Evolutionary conservation across 2,888 invertebrate species (phyloP).

Genomic region (Mythimna ferrago): DNA sequence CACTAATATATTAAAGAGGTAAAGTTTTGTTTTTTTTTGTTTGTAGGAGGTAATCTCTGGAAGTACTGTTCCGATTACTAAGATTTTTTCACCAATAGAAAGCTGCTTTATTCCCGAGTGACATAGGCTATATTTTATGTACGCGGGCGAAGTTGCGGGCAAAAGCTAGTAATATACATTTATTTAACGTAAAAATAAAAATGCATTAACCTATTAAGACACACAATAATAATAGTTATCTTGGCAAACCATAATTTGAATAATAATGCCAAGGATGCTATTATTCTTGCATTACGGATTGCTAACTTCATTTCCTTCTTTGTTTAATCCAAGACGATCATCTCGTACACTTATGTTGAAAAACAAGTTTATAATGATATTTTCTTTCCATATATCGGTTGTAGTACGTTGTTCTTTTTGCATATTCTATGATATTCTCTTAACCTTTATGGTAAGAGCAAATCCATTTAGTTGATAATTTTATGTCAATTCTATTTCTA

Average conservation of each 20-base stretch:
- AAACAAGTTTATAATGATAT: constrained; percentile 8
- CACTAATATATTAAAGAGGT: too few species aligned
- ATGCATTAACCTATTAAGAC: not conserved
- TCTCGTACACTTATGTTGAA: constrained; percentile 5
- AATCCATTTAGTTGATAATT: constrained; percentile 33
- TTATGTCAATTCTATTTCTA: constrained; percentile 20
- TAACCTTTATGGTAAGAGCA: constrained; percentile 24
- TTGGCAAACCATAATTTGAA: constrained; percentile 25
- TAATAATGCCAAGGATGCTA: constrained; percentile 29
- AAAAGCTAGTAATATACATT: too few species aligned
- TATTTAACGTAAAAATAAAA: not conserved
- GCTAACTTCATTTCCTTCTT: constrained; percentile 20
- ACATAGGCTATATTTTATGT: too few species aligned
- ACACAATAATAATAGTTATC: constrained; percentile 6
- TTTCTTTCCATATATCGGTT: not conserved
- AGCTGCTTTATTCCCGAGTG: too few species aligned
- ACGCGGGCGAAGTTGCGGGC: too few species aligned
- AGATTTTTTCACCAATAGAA: too few species aligned
- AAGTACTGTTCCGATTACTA: too few species aligned
- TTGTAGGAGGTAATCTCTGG: too few species aligned
- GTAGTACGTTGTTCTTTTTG: not conserved
- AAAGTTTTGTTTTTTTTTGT: too few species aligned
- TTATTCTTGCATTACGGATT: constrained; percentile 23
- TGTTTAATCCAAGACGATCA: constrained; percentile 14
- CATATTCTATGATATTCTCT: constrained; percentile 6